phyloP scores from a whole-genome alignment of 2,797 vertebrate species.

The Scolopax bukidnonensis region DNA sequence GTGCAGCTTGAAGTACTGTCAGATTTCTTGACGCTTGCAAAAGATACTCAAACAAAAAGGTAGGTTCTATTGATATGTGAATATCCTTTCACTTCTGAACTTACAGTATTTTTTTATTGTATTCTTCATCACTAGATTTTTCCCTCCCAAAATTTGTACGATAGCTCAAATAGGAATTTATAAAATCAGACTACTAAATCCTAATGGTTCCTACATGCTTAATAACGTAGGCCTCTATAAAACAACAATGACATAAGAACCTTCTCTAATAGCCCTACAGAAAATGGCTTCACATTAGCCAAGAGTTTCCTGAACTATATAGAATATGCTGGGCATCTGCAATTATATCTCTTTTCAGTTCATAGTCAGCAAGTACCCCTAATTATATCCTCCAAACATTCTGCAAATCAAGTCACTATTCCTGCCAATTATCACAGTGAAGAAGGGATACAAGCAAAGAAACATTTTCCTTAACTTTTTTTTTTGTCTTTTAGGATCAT shows the following conservation, averaged over 20 bases:
- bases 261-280: not conserved
- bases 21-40: not conserved
- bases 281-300: not conserved
- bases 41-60: not conserved
- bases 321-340: not conserved
- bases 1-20: not conserved
- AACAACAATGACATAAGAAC: not conserved
- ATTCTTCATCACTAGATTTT: not conserved
- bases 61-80: rapidly evolving
- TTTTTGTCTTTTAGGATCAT: not conserved
- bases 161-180: not conserved
- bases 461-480: not conserved
- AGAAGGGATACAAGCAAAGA: not conserved
- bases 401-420: not conserved
- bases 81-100: not conserved
- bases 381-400: not conserved
- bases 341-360: not conserved
- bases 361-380: not conserved
- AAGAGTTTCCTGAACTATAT: not conserved
- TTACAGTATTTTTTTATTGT: not conserved
- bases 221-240: not conserved
- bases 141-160: not conserved
- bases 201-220: not conserved
- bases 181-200: not conserved
- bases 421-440: not conserved